Conservation (phyloP, 2,797 vertebrate species). For the Myotis vivesi region DNA sequence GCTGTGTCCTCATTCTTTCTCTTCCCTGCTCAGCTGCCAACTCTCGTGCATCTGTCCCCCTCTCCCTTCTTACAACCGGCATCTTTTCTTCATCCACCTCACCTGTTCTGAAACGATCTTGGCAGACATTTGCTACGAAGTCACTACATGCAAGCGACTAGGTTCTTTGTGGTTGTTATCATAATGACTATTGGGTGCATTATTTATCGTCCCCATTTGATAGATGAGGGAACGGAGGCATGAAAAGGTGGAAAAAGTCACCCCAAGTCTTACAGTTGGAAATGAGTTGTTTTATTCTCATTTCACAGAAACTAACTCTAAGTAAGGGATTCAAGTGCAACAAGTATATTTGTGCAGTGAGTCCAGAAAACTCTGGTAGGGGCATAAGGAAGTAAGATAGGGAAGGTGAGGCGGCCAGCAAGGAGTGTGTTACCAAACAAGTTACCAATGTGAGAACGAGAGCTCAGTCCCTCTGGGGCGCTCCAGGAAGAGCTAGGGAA, state of each 20-base stretch:
- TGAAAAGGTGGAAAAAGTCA: background rate
- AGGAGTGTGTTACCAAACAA: background rate
- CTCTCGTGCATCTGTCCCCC: background rate
- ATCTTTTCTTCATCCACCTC: background rate
- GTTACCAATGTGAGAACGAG: background rate
- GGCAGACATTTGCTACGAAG: conserved; percentile 1
- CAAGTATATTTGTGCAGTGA: background rate
- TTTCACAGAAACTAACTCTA: background rate
- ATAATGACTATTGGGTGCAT: background rate
- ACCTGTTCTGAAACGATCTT: background rate
- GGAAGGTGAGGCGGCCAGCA: background rate
- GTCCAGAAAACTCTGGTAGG: background rate
- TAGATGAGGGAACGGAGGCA: background rate
- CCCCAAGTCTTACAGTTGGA: background rate
- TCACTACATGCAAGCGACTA: background rate
- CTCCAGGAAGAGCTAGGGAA: background rate
- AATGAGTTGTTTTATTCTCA: background rate
- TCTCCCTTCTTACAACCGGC: background rate
- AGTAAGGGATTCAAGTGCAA: background rate
- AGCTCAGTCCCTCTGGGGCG: background rate
- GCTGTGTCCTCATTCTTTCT: background rate
- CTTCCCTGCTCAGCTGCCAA: background rate
- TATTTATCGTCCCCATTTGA: background rate
- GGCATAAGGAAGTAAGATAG: background rate
- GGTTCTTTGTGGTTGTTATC: background rate